These are phyloP conservation scores for Mola mola DNA, from an alignment of 2,113 vertebrate species.

Conservation along the genomic window DNA sequence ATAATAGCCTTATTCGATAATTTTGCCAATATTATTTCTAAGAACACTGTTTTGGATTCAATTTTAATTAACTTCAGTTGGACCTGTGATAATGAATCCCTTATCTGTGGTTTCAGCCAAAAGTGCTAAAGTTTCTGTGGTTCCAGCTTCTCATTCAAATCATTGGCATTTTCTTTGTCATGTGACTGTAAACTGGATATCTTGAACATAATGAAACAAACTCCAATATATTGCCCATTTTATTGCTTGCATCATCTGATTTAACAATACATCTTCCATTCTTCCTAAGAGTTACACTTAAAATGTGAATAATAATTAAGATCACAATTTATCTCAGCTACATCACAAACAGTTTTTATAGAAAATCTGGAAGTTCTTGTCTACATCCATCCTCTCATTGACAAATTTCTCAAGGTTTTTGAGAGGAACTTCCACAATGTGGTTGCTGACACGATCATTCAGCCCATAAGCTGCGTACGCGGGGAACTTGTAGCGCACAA, in stretches of 20 bases:
- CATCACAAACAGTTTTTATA: conserved; percentile 77
- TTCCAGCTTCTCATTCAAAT: too few species aligned
- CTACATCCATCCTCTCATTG: conserved; percentile 74
- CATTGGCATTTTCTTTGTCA: too few species aligned
- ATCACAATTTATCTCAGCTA: conserved; percentile 29
- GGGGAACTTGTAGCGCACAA: conserved; percentile 77
- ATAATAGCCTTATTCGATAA: too few species aligned
- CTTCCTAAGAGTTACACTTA: too few species aligned
- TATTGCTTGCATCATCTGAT: conserved; percentile 9
- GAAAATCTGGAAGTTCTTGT: conserved; percentile 81
- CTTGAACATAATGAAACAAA: conserved; percentile 1
- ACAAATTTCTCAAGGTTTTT: conserved; percentile 79
- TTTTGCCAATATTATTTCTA: too few species aligned
- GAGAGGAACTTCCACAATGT: conserved; percentile 75
- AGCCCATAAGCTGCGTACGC: conserved; percentile 73
- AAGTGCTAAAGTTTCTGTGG: too few species aligned
- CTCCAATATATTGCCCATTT: conserved; percentile 4
- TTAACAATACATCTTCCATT: background rate
- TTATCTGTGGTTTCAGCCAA: background rate
- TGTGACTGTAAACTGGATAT: too few species aligned
- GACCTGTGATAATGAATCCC: too few species aligned
- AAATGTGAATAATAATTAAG: too few species aligned
- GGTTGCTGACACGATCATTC: conserved; percentile 73
- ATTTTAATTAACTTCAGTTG: too few species aligned
- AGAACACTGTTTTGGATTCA: background rate